Base-by-base conservation (phyloP, 2,113 vertebrate genomes). In the Tonatia bakeri region DNA sequence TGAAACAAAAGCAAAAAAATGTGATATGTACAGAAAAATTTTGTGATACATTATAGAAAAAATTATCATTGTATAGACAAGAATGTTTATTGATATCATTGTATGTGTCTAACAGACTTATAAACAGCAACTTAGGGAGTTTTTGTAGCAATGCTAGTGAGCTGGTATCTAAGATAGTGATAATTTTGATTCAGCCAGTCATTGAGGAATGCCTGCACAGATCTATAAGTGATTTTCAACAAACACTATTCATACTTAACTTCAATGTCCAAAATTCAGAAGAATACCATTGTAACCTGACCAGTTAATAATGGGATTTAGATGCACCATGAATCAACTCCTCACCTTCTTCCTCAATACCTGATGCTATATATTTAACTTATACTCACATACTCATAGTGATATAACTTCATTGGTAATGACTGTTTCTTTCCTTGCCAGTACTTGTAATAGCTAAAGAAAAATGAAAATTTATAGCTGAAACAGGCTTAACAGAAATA, bases 101-200 rank as follows among this genome's bases (percentile, higher is more conserved):
- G 22, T 80, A 33, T 65, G 24, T 84, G 38, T 72, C 69, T 83
- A 45, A 79, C 59, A 50, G 17, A 12, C 16, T 70, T 3, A 1
- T 61, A 33, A 91, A 33, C 45, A 83, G 31, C 75, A 26, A 93
- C 38, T 59, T 54, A 26, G 52, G 31, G 22, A n/a, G 14, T 13
- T 82, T 72, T 47, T 79, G 45, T 40, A 61, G 16, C 43, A 88
- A 61, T 70, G 36, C 26, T 73, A 77, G 80, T 54, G 65, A 90
- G 19, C 40, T 70, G 16, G 73, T 50, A 45, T 81, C 33, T 22
- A 79, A 28, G 1, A 10, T 75, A 20, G 90, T 43, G 45, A 72
- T 64, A 5, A 64, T 73, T 94, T 91, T 86, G 45, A 93, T 91
- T 96, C 52, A 77, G 50, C 82, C n/a, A 54, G 24, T 70, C 69